Conservation (phyloP, 2,113 vertebrate genomes). For the Corythornis cristatus region DNA sequence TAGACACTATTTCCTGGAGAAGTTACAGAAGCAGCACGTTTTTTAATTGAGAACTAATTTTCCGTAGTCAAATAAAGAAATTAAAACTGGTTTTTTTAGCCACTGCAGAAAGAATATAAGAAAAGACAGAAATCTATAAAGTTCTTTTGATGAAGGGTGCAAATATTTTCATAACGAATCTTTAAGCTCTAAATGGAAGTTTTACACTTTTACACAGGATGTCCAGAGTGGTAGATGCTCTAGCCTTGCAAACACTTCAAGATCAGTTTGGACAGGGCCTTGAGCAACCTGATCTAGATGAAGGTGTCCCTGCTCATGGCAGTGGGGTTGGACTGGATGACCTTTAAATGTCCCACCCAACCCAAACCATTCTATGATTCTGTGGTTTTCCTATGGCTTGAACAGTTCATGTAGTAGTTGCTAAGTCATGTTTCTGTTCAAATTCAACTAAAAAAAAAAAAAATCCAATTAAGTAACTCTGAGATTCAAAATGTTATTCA, state of each 20-base stretch:
- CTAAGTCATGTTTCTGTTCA: not conserved
- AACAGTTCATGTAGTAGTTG: not conserved
- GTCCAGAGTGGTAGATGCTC: not conserved
- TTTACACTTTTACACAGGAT: not conserved
- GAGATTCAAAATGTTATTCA: not conserved
- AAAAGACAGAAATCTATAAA: not conserved
- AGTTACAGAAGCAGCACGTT: not conserved
- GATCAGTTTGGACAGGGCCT: not conserved
- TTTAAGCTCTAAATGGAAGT: not conserved
- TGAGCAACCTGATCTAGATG: not conserved
- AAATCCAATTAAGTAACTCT: not conserved
- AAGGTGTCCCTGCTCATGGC: not conserved
- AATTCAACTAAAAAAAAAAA: not conserved
- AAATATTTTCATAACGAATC: not conserved
- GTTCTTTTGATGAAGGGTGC: not conserved
- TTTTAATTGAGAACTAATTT: not conserved
- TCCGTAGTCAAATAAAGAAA: not conserved
- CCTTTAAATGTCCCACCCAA: not conserved
- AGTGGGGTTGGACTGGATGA: not conserved
- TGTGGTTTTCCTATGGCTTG: not conserved
- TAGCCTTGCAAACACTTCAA: not conserved
- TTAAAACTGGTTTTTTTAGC: not conserved
- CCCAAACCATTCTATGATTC: not conserved
- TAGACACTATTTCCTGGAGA: not conserved
- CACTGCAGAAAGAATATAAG: not conserved